phyloP scores from a whole-genome alignment of 2,888 invertebrate species.

The Drosophila histrio region DNA sequence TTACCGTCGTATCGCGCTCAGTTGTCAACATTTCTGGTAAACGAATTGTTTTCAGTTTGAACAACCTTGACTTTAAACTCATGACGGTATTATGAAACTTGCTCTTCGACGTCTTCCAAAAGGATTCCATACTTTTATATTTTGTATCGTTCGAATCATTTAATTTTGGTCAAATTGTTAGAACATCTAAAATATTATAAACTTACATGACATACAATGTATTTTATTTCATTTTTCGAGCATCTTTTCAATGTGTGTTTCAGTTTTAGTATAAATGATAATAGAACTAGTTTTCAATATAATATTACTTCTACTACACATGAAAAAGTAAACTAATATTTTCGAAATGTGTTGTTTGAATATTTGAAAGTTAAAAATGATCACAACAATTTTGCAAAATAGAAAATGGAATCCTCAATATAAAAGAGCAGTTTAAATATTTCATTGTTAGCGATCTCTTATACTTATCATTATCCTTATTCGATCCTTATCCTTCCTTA shows the following conservation, averaged over 20 bases:
- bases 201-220: not conserved
- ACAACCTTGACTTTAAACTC: slow-evolving; percentile 12
- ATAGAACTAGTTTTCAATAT: not conserved
- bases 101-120: not conserved
- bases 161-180: not conserved
- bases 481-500: too few relatives aligned
- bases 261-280: not conserved
- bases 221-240: not conserved
- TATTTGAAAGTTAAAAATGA: too few relatives aligned
- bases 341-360: too few relatives aligned
- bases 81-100: not conserved
- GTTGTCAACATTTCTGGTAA: not conserved
- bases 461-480: too few relatives aligned
- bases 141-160: not conserved
- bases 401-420: too few relatives aligned
- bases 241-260: not conserved
- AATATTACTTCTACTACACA: too few relatives aligned
- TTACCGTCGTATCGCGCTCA: not conserved
- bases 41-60: slow-evolving; percentile 14
- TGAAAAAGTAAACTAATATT: too few relatives aligned
- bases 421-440: too few relatives aligned
- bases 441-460: too few relatives aligned
- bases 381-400: too few relatives aligned
- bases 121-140: not conserved
- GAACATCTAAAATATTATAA: not conserved